phyloP scores from a whole-genome alignment of 2,797 vertebrate genomes.

The Darevskia nairensis region DNA sequence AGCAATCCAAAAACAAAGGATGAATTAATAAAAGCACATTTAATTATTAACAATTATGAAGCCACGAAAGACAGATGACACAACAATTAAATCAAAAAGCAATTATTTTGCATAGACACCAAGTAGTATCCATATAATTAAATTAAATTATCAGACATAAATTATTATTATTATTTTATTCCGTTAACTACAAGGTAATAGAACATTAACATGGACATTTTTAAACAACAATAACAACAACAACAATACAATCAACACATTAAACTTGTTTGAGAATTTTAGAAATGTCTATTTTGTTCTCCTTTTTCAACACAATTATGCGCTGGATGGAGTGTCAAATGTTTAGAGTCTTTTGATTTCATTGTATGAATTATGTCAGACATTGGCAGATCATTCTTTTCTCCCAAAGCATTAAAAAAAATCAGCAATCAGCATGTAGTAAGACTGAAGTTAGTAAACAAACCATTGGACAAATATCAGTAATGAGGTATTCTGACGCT shows the following conservation, averaged over 20 bases:
- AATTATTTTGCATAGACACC: slow-evolving; percentile 69
- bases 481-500: slow-evolving; percentile 72
- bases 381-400: slow-evolving; percentile 28
- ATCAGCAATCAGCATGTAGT: slow-evolving; percentile 38
- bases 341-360: slow-evolving; percentile 37
- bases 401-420: slow-evolving; percentile 40
- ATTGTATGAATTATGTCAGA: slow-evolving; percentile 40
- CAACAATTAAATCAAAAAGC: slow-evolving; percentile 68
- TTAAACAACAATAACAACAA: slow-evolving; percentile 20
- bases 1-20: slow-evolving; percentile 36
- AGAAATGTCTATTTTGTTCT: slow-evolving; percentile 40
- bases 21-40: slow-evolving; percentile 60
- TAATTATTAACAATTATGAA: slow-evolving; percentile 60
- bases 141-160: slow-evolving; percentile 74
- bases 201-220: slow-evolving; percentile 61
- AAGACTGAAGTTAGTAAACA: slow-evolving; percentile 55
- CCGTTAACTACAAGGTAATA: slow-evolving; percentile 69
- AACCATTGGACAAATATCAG: slow-evolving; percentile 50
- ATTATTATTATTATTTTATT: slow-evolving; percentile 74
- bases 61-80: slow-evolving; percentile 64
- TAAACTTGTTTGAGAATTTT: slow-evolving; percentile 29
- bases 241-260: slow-evolving; percentile 41
- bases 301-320: slow-evolving; percentile 41
- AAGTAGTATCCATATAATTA: slow-evolving; percentile 64
- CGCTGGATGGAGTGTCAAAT: slow-evolving; percentile 42